Percentiles rank a stretch among this genome's conserved stretches.
phyloP scores from a whole-genome alignment of 2,113 vertebrate species.

The Thamnaconus septentrionalis region DNA sequence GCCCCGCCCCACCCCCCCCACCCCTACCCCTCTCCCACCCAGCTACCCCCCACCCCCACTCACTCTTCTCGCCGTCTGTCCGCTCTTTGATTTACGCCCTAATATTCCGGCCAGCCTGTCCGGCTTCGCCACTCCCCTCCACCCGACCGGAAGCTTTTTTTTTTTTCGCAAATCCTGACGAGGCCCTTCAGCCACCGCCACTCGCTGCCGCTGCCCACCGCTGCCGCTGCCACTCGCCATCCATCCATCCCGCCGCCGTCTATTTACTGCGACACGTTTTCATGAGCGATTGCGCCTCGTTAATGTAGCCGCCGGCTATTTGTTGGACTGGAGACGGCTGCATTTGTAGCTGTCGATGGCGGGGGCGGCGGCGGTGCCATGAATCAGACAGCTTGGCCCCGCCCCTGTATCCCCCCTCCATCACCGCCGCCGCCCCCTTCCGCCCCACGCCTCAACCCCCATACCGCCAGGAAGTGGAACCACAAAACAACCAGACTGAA shows the following conservation, averaged over 20 bases:
- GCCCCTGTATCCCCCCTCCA: too few species aligned
- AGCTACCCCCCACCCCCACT: background rate
- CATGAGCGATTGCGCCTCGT: conserved; percentile 22
- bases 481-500: too few species aligned
- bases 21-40: too few species aligned
- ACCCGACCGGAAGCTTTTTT: conserved; percentile 6
- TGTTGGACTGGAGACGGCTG: conserved; percentile 38
- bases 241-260: conserved; percentile 28
- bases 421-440: background rate
- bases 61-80: conserved; percentile 10
- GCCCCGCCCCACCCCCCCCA: conserved; percentile 8
- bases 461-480: background rate
- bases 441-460: background rate
- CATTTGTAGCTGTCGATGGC: conserved; percentile 26
- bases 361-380: conserved; percentile 20
- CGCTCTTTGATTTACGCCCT: conserved; percentile 62
- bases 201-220: too few species aligned
- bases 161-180: conserved; percentile 26
- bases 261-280: conserved; percentile 39
- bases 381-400: conserved; percentile 31
- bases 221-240: too few species aligned
- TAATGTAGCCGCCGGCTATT: conserved; percentile 44
- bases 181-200: conserved; percentile 15
- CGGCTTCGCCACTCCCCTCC: conserved; percentile 17
- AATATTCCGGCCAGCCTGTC: conserved; percentile 41